phyloP scores from a whole-genome alignment of 2,888 invertebrate species.

The Heliconius hortense region DNA sequence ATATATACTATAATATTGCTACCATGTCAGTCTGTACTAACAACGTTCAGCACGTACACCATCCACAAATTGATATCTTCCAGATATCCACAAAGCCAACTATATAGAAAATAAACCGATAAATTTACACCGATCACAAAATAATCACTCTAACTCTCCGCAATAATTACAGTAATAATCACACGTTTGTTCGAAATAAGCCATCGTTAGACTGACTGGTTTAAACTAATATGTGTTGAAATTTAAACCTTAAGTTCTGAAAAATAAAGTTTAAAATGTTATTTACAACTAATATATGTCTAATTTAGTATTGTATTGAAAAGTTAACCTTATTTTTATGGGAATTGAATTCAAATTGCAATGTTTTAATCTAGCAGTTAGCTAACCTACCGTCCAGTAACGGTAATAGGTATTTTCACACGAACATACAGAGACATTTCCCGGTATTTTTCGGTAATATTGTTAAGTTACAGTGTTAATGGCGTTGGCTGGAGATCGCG shows the following conservation, averaged over 20 bases:
- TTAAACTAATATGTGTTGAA: slow-evolving; percentile 15
- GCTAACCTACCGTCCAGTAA: slow-evolving; percentile 39
- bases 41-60: slow-evolving; percentile 9
- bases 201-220: slow-evolving; percentile 38
- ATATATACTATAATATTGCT: background rate
- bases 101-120: slow-evolving; percentile 51
- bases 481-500: slow-evolving; percentile 39
- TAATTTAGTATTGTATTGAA: background rate
- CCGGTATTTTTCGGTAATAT: slow-evolving; percentile 45
- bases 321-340: background rate
- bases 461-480: slow-evolving; percentile 36
- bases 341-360: background rate
- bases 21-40: background rate
- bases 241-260: background rate
- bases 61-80: slow-evolving; percentile 5
- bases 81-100: slow-evolving; percentile 25
- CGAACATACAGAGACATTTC: slow-evolving; percentile 41
- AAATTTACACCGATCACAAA: slow-evolving; percentile 49
- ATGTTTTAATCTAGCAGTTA: background rate
- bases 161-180: slow-evolving; percentile 58
- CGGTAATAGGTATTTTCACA: slow-evolving; percentile 50
- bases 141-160: slow-evolving; percentile 45
- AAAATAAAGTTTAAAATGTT: background rate
- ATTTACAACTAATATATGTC: background rate
- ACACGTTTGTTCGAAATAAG: slow-evolving; percentile 47